Evolutionary conservation across 2,888 invertebrate species (phyloP).

Genomic region (Clivina fossor): DNA sequence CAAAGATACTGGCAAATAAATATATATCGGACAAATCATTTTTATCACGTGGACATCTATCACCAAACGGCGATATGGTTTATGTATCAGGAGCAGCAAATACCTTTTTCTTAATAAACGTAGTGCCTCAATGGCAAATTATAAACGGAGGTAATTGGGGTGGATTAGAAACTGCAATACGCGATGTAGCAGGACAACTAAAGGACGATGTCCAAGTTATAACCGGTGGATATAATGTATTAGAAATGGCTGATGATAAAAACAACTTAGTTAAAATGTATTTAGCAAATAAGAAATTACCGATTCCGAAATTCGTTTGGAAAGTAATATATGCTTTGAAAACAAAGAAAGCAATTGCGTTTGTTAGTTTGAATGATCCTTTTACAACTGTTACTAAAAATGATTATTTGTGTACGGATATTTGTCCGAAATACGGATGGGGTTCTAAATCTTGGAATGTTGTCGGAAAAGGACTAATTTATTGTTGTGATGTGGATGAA

Average conservation of each 20-base stretch:
- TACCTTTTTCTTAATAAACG: constrained; percentile 53
- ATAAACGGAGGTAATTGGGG: constrained; percentile 54
- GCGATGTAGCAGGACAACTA: constrained; percentile 45
- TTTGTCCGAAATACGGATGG: constrained; percentile 51
- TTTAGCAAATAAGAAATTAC: constrained; percentile 49
- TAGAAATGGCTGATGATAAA: constrained; percentile 50
- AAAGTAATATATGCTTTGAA: constrained; percentile 53
- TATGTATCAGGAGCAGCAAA: constrained; percentile 49
- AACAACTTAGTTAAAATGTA: constrained; percentile 48
- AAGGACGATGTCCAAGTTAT: constrained; percentile 46
- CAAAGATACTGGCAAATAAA: constrained; percentile 37
- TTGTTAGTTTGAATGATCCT: constrained; percentile 58
- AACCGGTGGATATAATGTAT: constrained; percentile 49
- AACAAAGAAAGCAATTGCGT: constrained; percentile 51
- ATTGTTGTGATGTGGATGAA: constrained; percentile 51
- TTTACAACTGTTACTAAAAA: constrained; percentile 41
- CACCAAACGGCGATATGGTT: constrained; percentile 53
- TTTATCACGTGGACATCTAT: constrained; percentile 52
- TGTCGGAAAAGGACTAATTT: constrained; percentile 48
- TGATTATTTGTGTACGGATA: constrained; percentile 48
- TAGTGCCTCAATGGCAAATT: constrained; percentile 52
- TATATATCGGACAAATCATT: constrained; percentile 42
- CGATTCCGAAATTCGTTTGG: constrained; percentile 55
- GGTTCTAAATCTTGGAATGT: constrained; percentile 42
- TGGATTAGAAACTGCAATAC: constrained; percentile 47